Evolutionary conservation across 2,888 invertebrate genomes (phyloP).

Genomic region (Epirrita christyi): DNA sequence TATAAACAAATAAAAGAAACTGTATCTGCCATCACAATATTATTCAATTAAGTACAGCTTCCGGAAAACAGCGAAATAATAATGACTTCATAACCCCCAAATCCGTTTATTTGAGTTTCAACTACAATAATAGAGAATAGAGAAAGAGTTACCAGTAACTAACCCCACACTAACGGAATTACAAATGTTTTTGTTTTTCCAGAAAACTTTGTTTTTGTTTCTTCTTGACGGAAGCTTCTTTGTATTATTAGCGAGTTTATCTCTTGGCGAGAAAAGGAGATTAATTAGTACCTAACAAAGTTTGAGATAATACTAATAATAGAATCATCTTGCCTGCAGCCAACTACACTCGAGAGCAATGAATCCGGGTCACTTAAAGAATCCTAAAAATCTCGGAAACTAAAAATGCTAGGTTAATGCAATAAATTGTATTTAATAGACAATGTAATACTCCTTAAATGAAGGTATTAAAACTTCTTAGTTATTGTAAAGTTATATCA

Average conservation of each 20-base stretch:
- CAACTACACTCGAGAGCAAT: too few species aligned
- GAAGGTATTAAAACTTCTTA: too few species aligned
- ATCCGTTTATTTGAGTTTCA: constrained; percentile 29
- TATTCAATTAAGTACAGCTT: background rate
- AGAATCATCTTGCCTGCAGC: background rate
- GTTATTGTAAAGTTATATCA: too few species aligned
- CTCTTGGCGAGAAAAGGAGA: constrained; percentile 5
- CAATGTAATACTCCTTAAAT: too few species aligned
- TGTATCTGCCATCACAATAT: background rate
- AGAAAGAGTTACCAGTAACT: constrained; percentile 30
- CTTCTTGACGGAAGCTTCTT: constrained; percentile 19
- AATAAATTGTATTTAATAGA: too few species aligned
- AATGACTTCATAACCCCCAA: constrained; percentile 14
- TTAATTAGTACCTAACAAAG: constrained; percentile 9
- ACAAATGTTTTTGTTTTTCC: constrained; percentile 31
- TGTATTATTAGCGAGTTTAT: constrained; percentile 24
- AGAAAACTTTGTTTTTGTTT: constrained; percentile 19
- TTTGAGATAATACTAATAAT: background rate
- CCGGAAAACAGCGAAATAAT: constrained; percentile 14
- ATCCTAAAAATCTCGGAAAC: too few species aligned
- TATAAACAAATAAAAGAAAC: too few species aligned
- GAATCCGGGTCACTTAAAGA: too few species aligned
- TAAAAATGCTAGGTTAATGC: too few species aligned
- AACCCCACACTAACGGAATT: constrained; percentile 11
- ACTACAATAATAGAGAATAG: constrained; percentile 31